A percentile compares a stretch with the other conserved stretches of the same genome.
phyloP scores from a whole-genome alignment of 2,113 vertebrate species.

The Fukomys damarensis region DNA sequence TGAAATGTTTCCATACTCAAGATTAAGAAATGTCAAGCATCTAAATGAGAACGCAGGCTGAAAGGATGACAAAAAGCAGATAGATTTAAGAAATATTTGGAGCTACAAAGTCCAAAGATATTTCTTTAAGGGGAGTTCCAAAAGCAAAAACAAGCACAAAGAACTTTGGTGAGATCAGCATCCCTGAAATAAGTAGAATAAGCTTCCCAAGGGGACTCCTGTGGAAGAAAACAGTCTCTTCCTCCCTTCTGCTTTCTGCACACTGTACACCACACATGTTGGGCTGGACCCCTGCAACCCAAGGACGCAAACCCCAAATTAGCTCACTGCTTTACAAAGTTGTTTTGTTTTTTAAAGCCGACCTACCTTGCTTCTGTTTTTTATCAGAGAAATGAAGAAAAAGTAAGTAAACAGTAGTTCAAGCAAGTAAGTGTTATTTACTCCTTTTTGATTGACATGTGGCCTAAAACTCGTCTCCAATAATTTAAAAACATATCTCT shows the following conservation, averaged over 20 bases:
- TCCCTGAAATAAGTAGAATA: background rate
- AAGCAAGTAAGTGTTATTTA: background rate
- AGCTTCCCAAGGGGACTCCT: background rate
- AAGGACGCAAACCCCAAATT: rapidly evolving
- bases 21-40: background rate
- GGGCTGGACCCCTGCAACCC: background rate
- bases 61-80: background rate
- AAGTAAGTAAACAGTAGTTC: background rate
- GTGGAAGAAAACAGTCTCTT: background rate
- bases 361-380: background rate
- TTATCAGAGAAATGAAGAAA: background rate
- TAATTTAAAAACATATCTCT: background rate
- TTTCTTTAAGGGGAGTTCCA: background rate
- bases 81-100: background rate
- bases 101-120: background rate
- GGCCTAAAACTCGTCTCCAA: background rate
- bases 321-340: background rate
- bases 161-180: background rate
- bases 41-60: background rate
- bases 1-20: background rate
- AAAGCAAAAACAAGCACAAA: background rate
- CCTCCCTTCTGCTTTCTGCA: background rate
- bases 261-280: background rate
- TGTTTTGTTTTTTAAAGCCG: background rate
- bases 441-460: background rate